Evolutionary conservation across 2,113 vertebrate species (phyloP), one percentile per base, ranked within the genome.

Genomic region (Chinchilla lanigera): DNA sequence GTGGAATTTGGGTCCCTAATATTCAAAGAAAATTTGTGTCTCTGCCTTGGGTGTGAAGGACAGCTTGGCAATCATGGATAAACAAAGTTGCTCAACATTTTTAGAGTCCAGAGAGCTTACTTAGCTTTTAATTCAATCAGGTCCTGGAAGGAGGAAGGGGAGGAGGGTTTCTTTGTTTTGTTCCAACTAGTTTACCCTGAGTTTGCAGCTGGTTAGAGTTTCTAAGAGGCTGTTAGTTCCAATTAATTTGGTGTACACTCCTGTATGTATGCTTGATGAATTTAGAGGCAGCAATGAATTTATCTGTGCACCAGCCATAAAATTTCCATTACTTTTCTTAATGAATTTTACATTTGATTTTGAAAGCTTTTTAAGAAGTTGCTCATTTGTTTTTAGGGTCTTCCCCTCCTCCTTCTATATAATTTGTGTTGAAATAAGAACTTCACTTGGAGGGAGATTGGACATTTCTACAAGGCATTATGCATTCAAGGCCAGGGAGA

Each of bases 251-350:
- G 78, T 95, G 33, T 98, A 93, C 56, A 83, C 82, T 97, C 82
- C 93, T 24, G 7, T 97, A 94, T 80, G 86, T 93, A 81, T 92
- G 77, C 71, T 77, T 77, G 69, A 96, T 98, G 95, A 98, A 97
- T 97, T 97, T 96, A 98, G 97, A 97, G 86, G 88, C 92, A 96
- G 92, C 97, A 97, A 82, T 71, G 69, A 93, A 98, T 97, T 98
- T 98, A 98, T 98, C 97, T 98, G 97, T 98, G 98, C 98, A 98
- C 41, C 86, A 98, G 95, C 96, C 97, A 97, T 98, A 98, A 98
- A 96, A 97, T 98, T 98, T 86, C 93, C 93, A 98, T 98, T 98
- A 98, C 97, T 98, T 98, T 98, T 96, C 96, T 97, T 98, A 98
- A 98, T 98, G 94, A 17, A 14, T 98, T 98, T 97, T 98, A 63